Evolutionary conservation across 1,140 invertebrate species (phyloP), one percentile per base, ranked within the genome.

Genomic region (Oscheius sp.): DNA sequence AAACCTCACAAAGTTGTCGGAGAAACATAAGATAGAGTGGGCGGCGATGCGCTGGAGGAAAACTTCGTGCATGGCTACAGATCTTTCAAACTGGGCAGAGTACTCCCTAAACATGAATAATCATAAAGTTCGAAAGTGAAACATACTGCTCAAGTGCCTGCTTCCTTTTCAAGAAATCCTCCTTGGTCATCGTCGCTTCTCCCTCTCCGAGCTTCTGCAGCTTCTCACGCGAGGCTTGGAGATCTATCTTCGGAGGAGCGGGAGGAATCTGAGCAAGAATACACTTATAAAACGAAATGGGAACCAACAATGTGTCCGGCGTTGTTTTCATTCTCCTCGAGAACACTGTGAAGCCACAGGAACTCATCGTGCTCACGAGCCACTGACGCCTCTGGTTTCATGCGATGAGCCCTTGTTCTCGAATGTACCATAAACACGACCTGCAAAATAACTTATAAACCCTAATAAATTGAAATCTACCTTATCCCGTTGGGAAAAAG

Each of bases 131-230:
- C 2, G 35, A 7, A 13, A 64, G 18, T 49, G 62, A 71, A 76
- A 85, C 91, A 90, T 86, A 97, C 93, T 95, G 94, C 88, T 99
- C 95, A 35, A 99, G 86, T 87, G 99, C 96, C 84, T 96, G 93
- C 86, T 99, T 99, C 95, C 99, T 98, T 88, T 99, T 99, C 31
- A 90, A 90, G 86, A 97, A 99, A 86, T 99, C 96, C 85, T 99
- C 96, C 82, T 94, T 92, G 0, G 96, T 98, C 90, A 99, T 95
- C 23, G 93, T 95, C 3, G 95, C 94, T 87, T 99, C 97, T 7
- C 94, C 94, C 86, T 99, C 95, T 0, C 95, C 95, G 20, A 99
- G 88, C 79, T 95, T 92, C 85, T 98, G 95, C 20, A 99, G 86
- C 84, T 99, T 99, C 84, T 99, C 96, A 36, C 95, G 88, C 0